Percentiles rank a stretch among this genome's conserved stretches.
phyloP scores from a whole-genome alignment of 2,797 vertebrate species.

The Brotula barbata region DNA sequence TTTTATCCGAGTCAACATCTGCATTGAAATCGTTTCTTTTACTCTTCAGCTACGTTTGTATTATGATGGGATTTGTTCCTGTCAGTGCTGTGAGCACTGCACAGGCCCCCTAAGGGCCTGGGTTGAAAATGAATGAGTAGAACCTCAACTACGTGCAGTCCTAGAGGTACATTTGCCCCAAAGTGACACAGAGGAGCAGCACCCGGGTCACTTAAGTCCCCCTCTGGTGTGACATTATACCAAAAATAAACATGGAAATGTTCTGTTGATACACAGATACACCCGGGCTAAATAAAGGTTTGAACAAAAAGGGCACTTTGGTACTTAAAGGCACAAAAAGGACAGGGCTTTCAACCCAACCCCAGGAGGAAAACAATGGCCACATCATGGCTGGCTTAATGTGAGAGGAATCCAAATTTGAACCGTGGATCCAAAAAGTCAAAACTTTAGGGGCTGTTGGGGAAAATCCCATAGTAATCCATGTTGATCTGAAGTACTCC shows the following conservation, averaged over 20 bases:
- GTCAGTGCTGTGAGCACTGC: too few species aligned
- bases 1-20: background rate
- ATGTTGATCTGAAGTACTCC: slow-evolving; percentile 60
- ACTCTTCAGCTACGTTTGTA: background rate
- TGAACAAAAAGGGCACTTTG: background rate
- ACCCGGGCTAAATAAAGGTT: background rate
- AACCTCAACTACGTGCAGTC: background rate
- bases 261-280: background rate
- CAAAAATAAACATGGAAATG: background rate
- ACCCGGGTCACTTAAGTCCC: background rate
- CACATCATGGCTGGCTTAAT: slow-evolving; percentile 27
- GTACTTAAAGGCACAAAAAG: background rate
- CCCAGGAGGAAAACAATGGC: slow-evolving; percentile 13
- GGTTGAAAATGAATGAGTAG: background rate
- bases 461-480: slow-evolving; percentile 73
- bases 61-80: too few species aligned
- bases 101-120: too few species aligned
- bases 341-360: slow-evolving; percentile 9
- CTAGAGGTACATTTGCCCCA: background rate
- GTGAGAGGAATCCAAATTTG: slow-evolving; percentile 57
- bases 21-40: background rate
- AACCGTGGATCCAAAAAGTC: slow-evolving; percentile 68
- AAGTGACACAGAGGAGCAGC: background rate
- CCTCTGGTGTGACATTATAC: background rate
- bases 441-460: slow-evolving; percentile 62